These are phyloP conservation scores for Nomada fabriciana DNA, from an alignment of 2,888 invertebrate genomes.

Conservation along the genomic window DNA sequence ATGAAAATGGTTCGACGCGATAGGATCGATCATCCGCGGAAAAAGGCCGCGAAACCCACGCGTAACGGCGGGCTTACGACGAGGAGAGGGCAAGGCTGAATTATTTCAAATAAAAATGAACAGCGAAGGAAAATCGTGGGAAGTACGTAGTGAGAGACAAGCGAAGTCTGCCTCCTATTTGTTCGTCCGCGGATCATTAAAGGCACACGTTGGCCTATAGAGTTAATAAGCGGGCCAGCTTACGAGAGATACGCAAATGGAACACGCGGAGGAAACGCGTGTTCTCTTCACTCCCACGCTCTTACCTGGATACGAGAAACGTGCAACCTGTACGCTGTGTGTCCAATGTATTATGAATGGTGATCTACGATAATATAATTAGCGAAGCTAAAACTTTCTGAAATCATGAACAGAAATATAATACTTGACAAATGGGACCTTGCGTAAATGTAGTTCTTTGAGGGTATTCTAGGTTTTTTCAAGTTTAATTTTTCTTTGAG, in stretches of 20 bases:
- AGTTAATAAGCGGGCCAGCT: constrained; percentile 61
- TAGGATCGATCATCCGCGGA: constrained; percentile 27
- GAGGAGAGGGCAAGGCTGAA: constrained; percentile 28
- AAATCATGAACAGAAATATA: no score
- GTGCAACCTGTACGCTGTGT: constrained; percentile 49
- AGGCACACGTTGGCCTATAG: constrained; percentile 48
- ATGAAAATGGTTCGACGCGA: constrained; percentile 20
- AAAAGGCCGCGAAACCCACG: constrained; percentile 28
- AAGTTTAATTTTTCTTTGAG: no score
- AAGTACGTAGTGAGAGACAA: constrained; percentile 33
- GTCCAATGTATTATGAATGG: no score
- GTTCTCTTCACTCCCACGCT: constrained; percentile 68
- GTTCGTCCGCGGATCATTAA: constrained; percentile 59
- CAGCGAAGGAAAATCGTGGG: constrained; percentile 41
- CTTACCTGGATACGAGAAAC: constrained; percentile 38
- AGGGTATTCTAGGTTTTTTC: no score
- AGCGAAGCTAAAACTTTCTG: no score
- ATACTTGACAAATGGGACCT: no score
- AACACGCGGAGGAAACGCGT: constrained; percentile 61
- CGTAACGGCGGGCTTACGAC: neutral
- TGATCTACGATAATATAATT: no score
- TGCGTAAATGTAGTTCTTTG: no score
- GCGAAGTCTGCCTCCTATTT: constrained; percentile 44
- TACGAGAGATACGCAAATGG: constrained; percentile 60
- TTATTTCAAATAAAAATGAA: constrained; percentile 5